Evolutionary conservation across 2,888 invertebrate species (phyloP).

Genomic region (Hyalella azteca): DNA sequence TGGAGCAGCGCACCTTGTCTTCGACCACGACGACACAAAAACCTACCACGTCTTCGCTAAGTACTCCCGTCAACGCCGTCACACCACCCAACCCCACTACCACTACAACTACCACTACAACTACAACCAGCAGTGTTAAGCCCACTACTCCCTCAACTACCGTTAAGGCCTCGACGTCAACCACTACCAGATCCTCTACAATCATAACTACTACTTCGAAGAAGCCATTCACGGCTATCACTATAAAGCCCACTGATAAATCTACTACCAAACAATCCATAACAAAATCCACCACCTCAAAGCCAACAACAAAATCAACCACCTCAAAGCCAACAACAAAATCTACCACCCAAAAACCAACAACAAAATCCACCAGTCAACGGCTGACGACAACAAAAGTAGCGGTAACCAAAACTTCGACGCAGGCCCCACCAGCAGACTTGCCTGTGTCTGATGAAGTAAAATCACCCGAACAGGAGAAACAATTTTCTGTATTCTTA

Average conservation of each 20-base stretch:
- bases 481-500: background rate
- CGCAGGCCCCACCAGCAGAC: background rate
- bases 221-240: background rate
- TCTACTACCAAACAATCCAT: too few species aligned
- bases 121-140: background rate
- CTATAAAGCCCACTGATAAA: background rate
- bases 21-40: background rate
- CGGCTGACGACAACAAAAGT: too few species aligned
- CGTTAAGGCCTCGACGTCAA: background rate
- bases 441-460: constrained; percentile 2
- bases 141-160: background rate
- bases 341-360: background rate
- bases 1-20: background rate
- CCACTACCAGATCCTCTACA: background rate
- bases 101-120: background rate
- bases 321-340: background rate
- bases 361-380: background rate
- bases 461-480: background rate
- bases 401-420: background rate
- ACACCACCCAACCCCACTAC: background rate
- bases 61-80: background rate
- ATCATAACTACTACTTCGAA: background rate
- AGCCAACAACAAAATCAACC: background rate
- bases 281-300: background rate
- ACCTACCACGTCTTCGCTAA: background rate